A percentile compares a stretch with the other conserved stretches of the same genome.
phyloP scores from a whole-genome alignment of 1,140 invertebrate genomes.

The Drosophila virilis region DNA sequence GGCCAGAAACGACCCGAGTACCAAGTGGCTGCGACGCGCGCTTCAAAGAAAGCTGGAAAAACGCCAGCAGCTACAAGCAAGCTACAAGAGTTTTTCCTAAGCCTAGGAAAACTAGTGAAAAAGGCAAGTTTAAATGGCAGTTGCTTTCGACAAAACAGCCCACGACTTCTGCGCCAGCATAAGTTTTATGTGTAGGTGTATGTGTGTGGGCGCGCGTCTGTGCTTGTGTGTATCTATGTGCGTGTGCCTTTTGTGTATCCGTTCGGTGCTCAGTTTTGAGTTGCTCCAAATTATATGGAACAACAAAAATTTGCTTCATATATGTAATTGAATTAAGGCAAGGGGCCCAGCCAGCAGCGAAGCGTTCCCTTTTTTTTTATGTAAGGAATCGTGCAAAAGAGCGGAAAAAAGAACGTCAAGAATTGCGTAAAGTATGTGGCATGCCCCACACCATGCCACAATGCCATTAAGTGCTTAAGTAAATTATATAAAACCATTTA shows the following conservation, averaged over 20 bases:
- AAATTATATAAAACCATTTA: constrained; percentile 78
- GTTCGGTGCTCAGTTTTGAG: constrained; percentile 49
- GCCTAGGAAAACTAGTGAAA: constrained; percentile 67
- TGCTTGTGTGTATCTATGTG: constrained; percentile 49
- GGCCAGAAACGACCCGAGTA: constrained; percentile 56
- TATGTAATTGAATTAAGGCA: constrained; percentile 75
- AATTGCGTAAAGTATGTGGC: constrained; percentile 71
- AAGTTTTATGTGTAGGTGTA: constrained; percentile 15
- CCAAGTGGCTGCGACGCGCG: constrained; percentile 39
- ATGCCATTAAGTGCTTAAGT: constrained; percentile 74
- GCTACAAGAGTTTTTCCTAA: constrained; percentile 55
- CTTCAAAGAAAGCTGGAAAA: constrained; percentile 67
- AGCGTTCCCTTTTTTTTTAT: constrained; percentile 60
- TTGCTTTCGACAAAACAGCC: constrained; percentile 53
- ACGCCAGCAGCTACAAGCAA: constrained; percentile 62
- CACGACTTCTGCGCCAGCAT: constrained; percentile 37
- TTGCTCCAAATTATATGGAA: constrained; percentile 60
- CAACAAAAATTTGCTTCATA: constrained; percentile 34
- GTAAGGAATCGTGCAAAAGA: constrained; percentile 45
- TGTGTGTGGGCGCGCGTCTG: constrained; percentile 5
- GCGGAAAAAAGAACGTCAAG: constrained; percentile 20
- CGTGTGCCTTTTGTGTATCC: constrained; percentile 72
- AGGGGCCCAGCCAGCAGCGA: constrained; percentile 43
- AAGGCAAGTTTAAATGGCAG: constrained; percentile 74
- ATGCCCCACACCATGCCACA: constrained; percentile 37